Evolutionary conservation across 2,797 vertebrate species (phyloP).

Genomic region (Dicrostonyx torquatus): DNA sequence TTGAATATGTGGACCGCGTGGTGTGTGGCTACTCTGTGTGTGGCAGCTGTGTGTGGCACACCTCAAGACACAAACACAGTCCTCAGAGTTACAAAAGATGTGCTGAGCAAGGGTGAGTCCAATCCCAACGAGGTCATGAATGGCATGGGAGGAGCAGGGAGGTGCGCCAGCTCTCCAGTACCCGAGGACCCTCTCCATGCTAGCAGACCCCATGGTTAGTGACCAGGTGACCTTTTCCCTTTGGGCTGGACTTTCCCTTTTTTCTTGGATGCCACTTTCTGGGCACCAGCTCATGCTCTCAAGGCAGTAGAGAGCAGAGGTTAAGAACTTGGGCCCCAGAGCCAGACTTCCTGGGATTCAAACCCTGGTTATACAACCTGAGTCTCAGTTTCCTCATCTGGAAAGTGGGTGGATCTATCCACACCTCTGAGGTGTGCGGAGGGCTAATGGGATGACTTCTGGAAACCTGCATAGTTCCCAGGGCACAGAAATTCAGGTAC

Average conservation of each 20-base stretch:
- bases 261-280: background rate
- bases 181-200: background rate
- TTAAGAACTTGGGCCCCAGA: background rate
- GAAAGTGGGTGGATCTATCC: background rate
- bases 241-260: background rate
- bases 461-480: background rate
- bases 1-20: conserved; percentile 38
- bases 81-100: conserved; percentile 69
- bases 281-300: background rate
- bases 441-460: background rate
- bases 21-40: background rate
- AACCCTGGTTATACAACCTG: background rate
- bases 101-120: conserved; percentile 72
- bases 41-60: background rate
- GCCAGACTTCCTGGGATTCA: conserved; percentile 1
- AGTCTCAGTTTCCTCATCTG: conserved; percentile 28
- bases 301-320: background rate
- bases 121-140: accelerated
- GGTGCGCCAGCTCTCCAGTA: background rate
- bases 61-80: background rate
- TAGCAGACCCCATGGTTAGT: background rate
- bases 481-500: background rate
- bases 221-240: background rate
- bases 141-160: background rate
- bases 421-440: background rate